Conservation (phyloP, 2,797 vertebrate species). For the Gallirallus australis region DNA sequence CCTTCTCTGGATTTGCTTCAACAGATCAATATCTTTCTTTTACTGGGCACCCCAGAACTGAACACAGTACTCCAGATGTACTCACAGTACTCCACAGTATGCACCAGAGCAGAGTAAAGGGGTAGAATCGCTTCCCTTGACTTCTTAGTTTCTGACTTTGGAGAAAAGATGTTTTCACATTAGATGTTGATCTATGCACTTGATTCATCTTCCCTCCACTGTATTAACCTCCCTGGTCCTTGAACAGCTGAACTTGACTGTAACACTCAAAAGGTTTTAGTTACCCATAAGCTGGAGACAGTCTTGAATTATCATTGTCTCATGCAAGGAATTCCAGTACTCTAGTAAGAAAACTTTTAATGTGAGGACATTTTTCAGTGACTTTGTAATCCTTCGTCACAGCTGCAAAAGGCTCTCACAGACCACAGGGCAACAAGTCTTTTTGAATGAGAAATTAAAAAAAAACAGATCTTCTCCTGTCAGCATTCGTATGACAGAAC, state of each 20-base stretch:
- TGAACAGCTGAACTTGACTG: background rate
- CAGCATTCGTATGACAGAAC: background rate
- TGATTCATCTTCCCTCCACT: background rate
- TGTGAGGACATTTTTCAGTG: background rate
- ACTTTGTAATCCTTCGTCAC: background rate
- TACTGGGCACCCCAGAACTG: too few relatives aligned
- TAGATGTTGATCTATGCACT: background rate
- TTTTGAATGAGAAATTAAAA: background rate
- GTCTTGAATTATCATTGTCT: background rate
- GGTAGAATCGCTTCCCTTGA: too few relatives aligned
- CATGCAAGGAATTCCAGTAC: background rate
- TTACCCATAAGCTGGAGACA: background rate
- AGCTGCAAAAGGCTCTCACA: background rate
- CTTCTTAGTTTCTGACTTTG: background rate
- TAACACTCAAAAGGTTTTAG: background rate
- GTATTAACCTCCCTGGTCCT: background rate
- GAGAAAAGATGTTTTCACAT: background rate
- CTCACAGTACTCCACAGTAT: too few relatives aligned
- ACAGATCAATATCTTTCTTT: too few relatives aligned
- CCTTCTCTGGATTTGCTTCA: too few relatives aligned
- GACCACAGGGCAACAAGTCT: background rate
- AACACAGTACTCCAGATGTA: too few relatives aligned
- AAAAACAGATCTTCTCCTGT: background rate
- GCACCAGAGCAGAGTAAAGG: too few relatives aligned
- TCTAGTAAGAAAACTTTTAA: background rate